Percentiles rank a stretch among this genome's conserved stretches.
Evolutionary conservation across 2,797 vertebrate genomes (phyloP).

Genomic region (Paedocypris micromegethes): DNA sequence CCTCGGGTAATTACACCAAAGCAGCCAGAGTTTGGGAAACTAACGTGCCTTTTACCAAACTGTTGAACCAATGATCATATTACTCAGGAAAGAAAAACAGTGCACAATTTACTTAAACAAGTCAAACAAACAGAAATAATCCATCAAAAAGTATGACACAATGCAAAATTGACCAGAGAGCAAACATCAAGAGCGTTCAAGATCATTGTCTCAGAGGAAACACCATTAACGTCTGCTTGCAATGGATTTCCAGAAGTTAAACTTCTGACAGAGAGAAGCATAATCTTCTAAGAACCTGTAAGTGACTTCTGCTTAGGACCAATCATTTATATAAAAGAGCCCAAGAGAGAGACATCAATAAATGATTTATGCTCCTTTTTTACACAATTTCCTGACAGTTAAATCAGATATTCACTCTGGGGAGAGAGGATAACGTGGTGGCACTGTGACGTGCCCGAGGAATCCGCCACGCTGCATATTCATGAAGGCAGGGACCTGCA

Average conservation of each 20-base stretch:
- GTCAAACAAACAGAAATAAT: too few species aligned
- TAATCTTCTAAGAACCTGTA: constrained; percentile 14
- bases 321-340: constrained; percentile 37
- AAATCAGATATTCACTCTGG: constrained; percentile 48
- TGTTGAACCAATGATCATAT: background rate
- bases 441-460: constrained; percentile 16
- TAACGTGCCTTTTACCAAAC: constrained; percentile 15
- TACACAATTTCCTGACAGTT: constrained; percentile 46
- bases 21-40: constrained; percentile 19
- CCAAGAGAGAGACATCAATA: constrained; percentile 48
- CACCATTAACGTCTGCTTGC: constrained; percentile 4
- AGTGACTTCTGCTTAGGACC: constrained; percentile 30
- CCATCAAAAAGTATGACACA: too few species aligned
- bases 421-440: constrained; percentile 32
- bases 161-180: too few species aligned
- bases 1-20: constrained; percentile 27
- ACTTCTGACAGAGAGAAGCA: constrained; percentile 22
- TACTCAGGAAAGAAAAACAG: too few species aligned
- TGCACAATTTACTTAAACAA: too few species aligned
- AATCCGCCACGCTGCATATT: constrained; percentile 43
- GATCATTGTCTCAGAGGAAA: too few species aligned
- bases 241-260: constrained; percentile 16
- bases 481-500: constrained; percentile 42
- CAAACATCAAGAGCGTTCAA: too few species aligned
- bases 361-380: constrained; percentile 49